phyloP scores from a whole-genome alignment of 2,888 invertebrate genomes.

The Athetis lepigone region DNA sequence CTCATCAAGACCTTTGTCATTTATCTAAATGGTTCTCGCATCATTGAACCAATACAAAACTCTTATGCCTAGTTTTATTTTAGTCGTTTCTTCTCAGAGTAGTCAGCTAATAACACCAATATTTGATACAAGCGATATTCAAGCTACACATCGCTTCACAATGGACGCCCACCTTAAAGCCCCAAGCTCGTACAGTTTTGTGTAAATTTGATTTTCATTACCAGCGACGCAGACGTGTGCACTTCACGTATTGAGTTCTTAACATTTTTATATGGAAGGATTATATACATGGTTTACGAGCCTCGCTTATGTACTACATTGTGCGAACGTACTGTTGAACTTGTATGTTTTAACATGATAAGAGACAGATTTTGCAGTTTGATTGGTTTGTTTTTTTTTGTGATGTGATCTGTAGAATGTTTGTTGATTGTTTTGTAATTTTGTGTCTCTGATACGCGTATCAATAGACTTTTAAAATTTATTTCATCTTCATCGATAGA shows the following conservation, averaged over 20 bases:
- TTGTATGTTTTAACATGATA: not conserved
- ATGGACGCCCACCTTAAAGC: constrained; percentile 15
- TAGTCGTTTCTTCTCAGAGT: too few species aligned
- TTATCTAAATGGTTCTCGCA: too few species aligned
- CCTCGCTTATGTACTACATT: constrained; percentile 13
- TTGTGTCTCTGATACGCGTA: too few species aligned
- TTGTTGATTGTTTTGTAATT: not conserved
- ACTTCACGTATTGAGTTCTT: constrained; percentile 55
- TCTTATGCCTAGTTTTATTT: too few species aligned
- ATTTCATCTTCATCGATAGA: too few species aligned
- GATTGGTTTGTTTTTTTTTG: not conserved
- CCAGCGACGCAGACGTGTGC: constrained; percentile 52
- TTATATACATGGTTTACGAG: constrained; percentile 29
- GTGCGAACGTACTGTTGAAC: constrained; percentile 4
- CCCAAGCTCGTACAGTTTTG: constrained; percentile 52
- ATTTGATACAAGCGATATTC: not conserved
- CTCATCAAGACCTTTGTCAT: too few species aligned
- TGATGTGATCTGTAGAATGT: not conserved
- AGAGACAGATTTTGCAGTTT: too few species aligned
- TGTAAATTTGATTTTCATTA: constrained; percentile 72
- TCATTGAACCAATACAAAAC: too few species aligned
- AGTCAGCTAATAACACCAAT: too few species aligned
- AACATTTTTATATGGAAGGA: constrained; percentile 48
- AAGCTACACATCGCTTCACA: constrained; percentile 1
- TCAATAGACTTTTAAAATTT: too few species aligned